Conservation (phyloP, 1,140 invertebrate genomes). For the Panagrolaimus sp. region DNA sequence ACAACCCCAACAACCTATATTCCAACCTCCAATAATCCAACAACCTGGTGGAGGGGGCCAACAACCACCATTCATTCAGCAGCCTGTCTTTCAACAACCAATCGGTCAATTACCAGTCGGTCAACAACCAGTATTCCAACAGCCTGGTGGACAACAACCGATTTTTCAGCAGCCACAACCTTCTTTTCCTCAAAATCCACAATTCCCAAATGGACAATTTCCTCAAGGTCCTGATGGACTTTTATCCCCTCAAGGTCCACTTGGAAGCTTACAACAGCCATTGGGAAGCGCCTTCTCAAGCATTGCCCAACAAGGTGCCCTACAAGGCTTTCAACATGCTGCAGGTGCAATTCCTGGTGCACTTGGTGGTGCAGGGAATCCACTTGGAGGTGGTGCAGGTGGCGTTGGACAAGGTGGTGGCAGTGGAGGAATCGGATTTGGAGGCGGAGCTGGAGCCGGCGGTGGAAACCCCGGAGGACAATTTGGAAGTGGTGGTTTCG, state of each 20-base stretch:
- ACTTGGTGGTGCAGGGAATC: no score
- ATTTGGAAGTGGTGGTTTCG: not conserved
- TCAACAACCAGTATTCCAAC: not conserved
- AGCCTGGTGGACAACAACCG: not conserved
- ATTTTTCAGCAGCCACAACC: no score
- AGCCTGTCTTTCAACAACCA: not conserved
- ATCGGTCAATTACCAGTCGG: not conserved
- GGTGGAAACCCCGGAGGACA: not conserved
- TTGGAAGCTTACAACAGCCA: no score
- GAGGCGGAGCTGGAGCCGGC: constrained; percentile 3
- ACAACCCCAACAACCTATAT: constrained; percentile 14
- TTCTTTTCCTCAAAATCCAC: no score
- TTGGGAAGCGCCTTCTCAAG: no score
- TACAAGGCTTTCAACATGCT: no score
- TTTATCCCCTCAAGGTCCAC: no score
- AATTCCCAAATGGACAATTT: not conserved
- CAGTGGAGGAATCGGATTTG: not conserved
- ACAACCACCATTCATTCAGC: constrained; percentile 18
- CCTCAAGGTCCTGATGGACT: not conserved
- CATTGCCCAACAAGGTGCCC: no score
- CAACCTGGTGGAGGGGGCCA: not conserved
- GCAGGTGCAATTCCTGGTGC: no score
- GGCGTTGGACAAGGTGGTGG: constrained; percentile 20
- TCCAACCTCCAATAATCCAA: not conserved
- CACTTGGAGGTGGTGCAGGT: no score